Percentiles rank a stretch among this genome's conserved stretches.
These are phyloP conservation scores for Orthonyx spaldingii DNA, from an alignment of 2,113 vertebrate genomes.

Conservation along the genomic window DNA sequence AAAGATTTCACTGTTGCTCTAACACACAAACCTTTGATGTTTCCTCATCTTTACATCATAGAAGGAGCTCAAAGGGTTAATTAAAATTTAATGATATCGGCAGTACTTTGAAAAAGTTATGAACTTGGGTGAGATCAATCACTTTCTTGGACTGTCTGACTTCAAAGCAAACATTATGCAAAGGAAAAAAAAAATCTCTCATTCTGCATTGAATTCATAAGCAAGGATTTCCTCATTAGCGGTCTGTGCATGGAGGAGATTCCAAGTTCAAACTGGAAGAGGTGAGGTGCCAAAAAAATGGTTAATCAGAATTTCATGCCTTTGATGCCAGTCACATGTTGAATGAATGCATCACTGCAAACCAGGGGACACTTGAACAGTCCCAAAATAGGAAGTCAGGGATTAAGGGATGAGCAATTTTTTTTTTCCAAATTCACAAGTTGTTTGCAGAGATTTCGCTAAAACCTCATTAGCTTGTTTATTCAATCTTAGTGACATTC, in stretches of 20 bases:
- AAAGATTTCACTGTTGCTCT: slow-evolving; percentile 74
- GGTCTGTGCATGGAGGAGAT: slow-evolving; percentile 70
- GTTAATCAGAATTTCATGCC: slow-evolving; percentile 62
- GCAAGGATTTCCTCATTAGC: slow-evolving; percentile 81
- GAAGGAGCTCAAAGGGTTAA: slow-evolving; percentile 93
- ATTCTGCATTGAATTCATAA: slow-evolving; percentile 82
- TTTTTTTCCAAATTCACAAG: slow-evolving; percentile 14
- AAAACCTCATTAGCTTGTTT: slow-evolving; percentile 71
- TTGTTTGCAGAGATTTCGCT: slow-evolving; percentile 55
- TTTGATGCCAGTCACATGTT: slow-evolving; percentile 59
- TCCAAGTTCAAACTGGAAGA: slow-evolving; percentile 72
- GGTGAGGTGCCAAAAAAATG: slow-evolving; percentile 68
- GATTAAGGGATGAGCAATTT: slow-evolving; percentile 30
- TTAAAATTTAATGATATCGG: slow-evolving; percentile 98
- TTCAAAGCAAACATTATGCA: slow-evolving; percentile 94
- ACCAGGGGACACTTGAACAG: background rate
- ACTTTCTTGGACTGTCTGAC: slow-evolving; percentile 88
- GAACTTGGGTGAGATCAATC: slow-evolving; percentile 96
- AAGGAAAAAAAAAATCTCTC: slow-evolving; percentile 60
- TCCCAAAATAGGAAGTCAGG: slow-evolving; percentile 21
- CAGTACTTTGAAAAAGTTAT: slow-evolving; percentile 95
- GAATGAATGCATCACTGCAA: slow-evolving; percentile 37
- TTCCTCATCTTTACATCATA: slow-evolving; percentile 89
- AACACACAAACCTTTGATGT: slow-evolving; percentile 87
- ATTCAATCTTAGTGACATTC: slow-evolving; percentile 55